phyloP scores from a whole-genome alignment of 2,113 vertebrate genomes.

The Pungitius pungitius region DNA sequence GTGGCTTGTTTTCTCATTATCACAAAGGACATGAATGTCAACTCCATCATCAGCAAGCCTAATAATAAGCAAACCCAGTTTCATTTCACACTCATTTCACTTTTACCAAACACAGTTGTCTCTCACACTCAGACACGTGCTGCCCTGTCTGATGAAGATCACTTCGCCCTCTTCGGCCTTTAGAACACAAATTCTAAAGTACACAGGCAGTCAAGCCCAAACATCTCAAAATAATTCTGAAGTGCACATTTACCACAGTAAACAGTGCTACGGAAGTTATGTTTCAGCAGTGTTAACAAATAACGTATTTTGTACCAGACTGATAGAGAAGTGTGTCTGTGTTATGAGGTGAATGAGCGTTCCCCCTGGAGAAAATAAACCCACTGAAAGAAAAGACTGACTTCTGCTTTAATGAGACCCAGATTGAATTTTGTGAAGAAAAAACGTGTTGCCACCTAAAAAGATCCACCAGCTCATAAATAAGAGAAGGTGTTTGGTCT shows the following conservation, averaged over 20 bases:
- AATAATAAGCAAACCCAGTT: neutral
- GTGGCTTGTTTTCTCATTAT: neutral
- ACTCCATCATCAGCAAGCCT: neutral
- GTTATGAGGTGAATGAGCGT: slow-evolving; percentile 8
- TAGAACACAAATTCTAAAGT: neutral
- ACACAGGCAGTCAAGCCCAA: neutral
- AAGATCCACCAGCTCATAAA: slow-evolving; percentile 6
- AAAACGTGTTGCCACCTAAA: neutral
- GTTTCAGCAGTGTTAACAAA: neutral
- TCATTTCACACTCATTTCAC: slow-evolving; percentile 1
- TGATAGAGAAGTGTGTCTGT: slow-evolving; percentile 11
- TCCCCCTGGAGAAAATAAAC: slow-evolving; percentile 5
- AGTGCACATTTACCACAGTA: neutral
- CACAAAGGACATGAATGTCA: neutral
- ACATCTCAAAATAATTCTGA: neutral
- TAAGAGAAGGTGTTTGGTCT: neutral
- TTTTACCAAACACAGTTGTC: neutral
- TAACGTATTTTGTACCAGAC: neutral
- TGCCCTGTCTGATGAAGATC: neutral
- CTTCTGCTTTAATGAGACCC: slow-evolving; percentile 16
- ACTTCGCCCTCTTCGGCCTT: neutral
- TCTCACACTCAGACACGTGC: neutral
- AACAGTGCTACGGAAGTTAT: neutral
- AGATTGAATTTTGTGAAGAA: neutral
- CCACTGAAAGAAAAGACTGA: slow-evolving; percentile 12